Evolutionary conservation across 2,888 invertebrate species (phyloP).

Genomic region (Conistra vaccinii): DNA sequence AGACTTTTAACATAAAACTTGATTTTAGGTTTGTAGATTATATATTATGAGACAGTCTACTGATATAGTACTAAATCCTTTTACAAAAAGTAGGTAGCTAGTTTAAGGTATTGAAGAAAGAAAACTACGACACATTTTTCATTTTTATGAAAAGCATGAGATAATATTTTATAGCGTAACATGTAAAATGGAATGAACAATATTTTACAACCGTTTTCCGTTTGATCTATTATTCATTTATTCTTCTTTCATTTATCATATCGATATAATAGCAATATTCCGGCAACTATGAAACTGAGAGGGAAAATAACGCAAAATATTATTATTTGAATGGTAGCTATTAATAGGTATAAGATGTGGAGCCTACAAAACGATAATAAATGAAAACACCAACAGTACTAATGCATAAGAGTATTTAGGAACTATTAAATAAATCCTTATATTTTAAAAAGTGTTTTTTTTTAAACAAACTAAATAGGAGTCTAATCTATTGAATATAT

Average conservation of each 20-base stretch:
- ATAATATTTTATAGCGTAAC: neutral
- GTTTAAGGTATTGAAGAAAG: neutral
- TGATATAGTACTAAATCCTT: neutral
- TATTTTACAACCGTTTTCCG: neutral
- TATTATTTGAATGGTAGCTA: neutral
- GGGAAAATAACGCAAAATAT: neutral
- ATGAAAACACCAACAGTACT: neutral
- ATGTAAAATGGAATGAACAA: neutral
- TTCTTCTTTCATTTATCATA: neutral
- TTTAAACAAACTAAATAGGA: too few species aligned
- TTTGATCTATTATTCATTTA: neutral
- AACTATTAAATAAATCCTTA: neutral
- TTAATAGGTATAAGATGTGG: neutral
- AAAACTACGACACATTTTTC: neutral
- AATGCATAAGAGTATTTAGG: neutral
- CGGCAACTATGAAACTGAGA: neutral
- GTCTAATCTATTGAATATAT: neutral
- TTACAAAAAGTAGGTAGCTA: neutral
- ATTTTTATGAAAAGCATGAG: neutral
- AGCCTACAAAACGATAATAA: neutral
- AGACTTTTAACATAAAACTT: neutral
- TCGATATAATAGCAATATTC: neutral
- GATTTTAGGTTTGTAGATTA: neutral
- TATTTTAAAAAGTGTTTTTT: too few species aligned
- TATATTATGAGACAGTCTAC: neutral